A percentile compares a stretch with the other conserved stretches of the same genome.
These are phyloP conservation scores for Chitala chitala DNA, from an alignment of 2,113 vertebrate genomes.

Conservation along the genomic window DNA sequence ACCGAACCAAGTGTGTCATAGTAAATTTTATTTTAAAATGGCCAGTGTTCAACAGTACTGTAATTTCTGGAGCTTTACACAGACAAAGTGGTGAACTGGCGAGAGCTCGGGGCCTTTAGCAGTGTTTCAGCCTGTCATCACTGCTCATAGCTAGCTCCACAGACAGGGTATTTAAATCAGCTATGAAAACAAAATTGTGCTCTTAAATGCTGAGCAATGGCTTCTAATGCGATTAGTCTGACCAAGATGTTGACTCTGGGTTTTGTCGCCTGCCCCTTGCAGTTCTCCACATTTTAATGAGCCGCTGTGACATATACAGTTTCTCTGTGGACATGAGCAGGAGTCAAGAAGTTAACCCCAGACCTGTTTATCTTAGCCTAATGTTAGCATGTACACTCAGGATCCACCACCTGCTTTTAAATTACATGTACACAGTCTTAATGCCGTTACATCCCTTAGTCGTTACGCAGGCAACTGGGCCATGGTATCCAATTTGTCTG, in stretches of 20 bases:
- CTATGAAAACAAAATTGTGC: constrained; percentile 8
- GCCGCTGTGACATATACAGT: not conserved
- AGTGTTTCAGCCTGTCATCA: not conserved
- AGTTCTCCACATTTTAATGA: constrained; percentile 17
- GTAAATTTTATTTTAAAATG: too few relatives aligned
- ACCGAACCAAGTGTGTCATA: too few relatives aligned
- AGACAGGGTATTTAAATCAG: constrained; percentile 8
- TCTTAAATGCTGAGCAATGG: constrained; percentile 8
- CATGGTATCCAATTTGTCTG: too few relatives aligned
- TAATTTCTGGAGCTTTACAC: too few relatives aligned
- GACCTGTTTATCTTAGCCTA: not conserved
- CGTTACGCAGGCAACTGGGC: too few relatives aligned
- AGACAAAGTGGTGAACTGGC: not conserved
- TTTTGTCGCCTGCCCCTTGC: not conserved
- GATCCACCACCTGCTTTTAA: too few relatives aligned
- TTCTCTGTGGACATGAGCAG: not conserved
- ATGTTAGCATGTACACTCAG: too few relatives aligned
- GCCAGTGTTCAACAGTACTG: too few relatives aligned
- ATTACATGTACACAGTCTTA: too few relatives aligned
- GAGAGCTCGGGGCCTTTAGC: not conserved
- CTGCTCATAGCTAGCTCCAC: not conserved
- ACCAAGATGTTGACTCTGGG: not conserved
- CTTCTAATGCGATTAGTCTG: constrained; percentile 7
- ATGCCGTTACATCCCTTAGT: too few relatives aligned
- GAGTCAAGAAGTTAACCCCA: too few relatives aligned